phyloP scores from a whole-genome alignment of 35 echinoderm and acorn worm species.

The Hemicentrotus pulcherrimus region DNA sequence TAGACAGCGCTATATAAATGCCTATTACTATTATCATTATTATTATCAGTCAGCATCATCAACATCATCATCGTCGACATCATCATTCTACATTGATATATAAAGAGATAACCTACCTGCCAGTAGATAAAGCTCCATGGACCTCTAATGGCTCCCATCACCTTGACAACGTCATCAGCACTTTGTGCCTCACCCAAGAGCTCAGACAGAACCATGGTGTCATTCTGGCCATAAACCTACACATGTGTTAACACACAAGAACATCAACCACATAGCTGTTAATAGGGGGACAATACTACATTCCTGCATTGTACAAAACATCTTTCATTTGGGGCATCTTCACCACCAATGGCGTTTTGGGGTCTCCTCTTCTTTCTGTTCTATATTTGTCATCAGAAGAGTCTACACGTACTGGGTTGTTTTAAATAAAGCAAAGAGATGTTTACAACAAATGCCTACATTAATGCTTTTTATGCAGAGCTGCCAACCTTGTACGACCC shows the following conservation, averaged over 20 bases:
- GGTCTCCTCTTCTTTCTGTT: too few relatives aligned
- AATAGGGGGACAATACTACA: too few relatives aligned
- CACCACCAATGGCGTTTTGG: neutral
- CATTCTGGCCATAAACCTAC: constrained; percentile 70
- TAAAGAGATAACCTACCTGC: constrained; percentile 57
- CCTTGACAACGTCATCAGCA: constrained; percentile 42
- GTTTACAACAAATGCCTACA: too few relatives aligned
- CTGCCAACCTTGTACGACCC: too few relatives aligned
- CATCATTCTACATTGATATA: neutral
- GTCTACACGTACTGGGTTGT: too few relatives aligned
- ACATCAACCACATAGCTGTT: too few relatives aligned
- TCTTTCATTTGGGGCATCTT: neutral
- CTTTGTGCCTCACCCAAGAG: constrained; percentile 13
- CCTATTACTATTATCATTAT: neutral
- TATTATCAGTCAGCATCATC: neutral
- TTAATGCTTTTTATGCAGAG: too few relatives aligned
- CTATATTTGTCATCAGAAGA: too few relatives aligned
- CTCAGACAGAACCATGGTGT: constrained; percentile 60
- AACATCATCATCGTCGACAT: neutral
- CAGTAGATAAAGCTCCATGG: constrained; percentile 89
- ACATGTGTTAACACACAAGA: neutral
- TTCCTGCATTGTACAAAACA: neutral
- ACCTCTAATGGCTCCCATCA: constrained; percentile 58
- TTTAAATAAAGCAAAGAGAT: too few relatives aligned
- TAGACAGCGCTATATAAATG: too few relatives aligned